Percentiles rank a stretch among this genome's conserved stretches.
Evolutionary conservation across 2,888 invertebrate genomes (phyloP).

Genomic region (Hypsopygia costalis): DNA sequence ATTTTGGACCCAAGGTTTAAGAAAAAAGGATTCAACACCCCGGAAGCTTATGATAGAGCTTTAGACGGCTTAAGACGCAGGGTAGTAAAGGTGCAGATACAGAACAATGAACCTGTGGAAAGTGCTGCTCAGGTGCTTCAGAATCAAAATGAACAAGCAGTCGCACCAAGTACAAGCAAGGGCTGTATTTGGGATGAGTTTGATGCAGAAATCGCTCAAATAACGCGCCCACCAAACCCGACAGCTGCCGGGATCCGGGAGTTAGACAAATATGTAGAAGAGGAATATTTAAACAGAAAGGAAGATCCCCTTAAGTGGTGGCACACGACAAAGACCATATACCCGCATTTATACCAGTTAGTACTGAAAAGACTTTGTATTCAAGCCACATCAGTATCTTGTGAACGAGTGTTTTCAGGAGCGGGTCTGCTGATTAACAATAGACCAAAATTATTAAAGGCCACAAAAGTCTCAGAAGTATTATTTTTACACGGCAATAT

Average conservation of each 20-base stretch:
- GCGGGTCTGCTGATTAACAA: neutral
- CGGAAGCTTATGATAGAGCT: neutral
- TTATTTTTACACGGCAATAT: neutral
- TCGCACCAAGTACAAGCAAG: neutral
- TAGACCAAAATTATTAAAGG: neutral
- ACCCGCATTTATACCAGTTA: constrained; percentile 13
- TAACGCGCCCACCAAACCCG: constrained; percentile 13
- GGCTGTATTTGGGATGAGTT: constrained; percentile 15
- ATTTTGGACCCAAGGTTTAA: neutral
- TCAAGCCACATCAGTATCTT: neutral
- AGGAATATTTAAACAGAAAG: constrained; percentile 15
- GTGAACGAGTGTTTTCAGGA: neutral
- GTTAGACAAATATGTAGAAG: constrained; percentile 23
- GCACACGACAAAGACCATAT: constrained; percentile 9
- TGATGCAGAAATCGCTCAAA: constrained; percentile 12
- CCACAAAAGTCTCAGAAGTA: neutral
- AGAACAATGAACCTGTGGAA: neutral
- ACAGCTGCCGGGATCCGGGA: constrained; percentile 20
- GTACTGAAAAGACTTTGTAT: constrained; percentile 11
- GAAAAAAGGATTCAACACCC: neutral
- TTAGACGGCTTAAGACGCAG: neutral
- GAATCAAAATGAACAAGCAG: neutral
- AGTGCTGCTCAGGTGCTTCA: neutral
- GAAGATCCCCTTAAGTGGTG: constrained; percentile 21
- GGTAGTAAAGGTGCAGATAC: neutral